These are phyloP conservation scores for Troides helena DNA, from an alignment of 2,888 invertebrate genomes.

Conservation along the genomic window DNA sequence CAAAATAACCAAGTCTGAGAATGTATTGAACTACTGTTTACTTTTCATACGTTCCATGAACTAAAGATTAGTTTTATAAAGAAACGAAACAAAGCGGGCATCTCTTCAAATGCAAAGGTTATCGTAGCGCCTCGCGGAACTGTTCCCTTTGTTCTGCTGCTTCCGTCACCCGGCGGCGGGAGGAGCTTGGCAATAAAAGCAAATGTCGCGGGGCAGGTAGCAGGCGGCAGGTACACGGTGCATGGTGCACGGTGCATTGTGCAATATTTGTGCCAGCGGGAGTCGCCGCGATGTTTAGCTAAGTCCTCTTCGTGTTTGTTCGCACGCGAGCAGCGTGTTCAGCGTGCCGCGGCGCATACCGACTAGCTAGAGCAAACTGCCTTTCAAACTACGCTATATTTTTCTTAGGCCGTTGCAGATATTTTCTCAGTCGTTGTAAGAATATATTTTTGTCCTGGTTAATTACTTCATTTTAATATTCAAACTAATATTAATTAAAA, in stretches of 20 bases:
- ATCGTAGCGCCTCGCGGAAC: too few species aligned
- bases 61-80: too few species aligned
- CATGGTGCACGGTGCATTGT: slow-evolving; percentile 12
- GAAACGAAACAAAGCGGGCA: too few species aligned
- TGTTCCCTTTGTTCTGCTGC: not conserved
- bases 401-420: not conserved
- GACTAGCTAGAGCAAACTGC: not conserved
- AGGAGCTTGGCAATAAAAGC: not conserved
- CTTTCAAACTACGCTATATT: not conserved
- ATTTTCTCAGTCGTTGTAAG: not conserved
- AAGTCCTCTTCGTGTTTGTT: slow-evolving; percentile 15
- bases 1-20: too few species aligned
- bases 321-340: slow-evolving; percentile 1
- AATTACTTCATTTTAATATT: not conserved
- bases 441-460: not conserved
- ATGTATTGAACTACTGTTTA: too few species aligned
- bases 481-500: too few species aligned
- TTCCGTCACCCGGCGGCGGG: not conserved
- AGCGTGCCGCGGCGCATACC: slow-evolving; percentile 20
- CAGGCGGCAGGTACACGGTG: not conserved
- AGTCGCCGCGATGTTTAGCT: slow-evolving; percentile 1
- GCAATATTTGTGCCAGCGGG: slow-evolving; percentile 23
- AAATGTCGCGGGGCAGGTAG: slow-evolving; percentile 1
- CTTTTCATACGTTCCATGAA: too few species aligned
- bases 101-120: too few species aligned